Base-by-base conservation (phyloP, 2,113 vertebrate species). In the Poicephalus gulielmi region DNA sequence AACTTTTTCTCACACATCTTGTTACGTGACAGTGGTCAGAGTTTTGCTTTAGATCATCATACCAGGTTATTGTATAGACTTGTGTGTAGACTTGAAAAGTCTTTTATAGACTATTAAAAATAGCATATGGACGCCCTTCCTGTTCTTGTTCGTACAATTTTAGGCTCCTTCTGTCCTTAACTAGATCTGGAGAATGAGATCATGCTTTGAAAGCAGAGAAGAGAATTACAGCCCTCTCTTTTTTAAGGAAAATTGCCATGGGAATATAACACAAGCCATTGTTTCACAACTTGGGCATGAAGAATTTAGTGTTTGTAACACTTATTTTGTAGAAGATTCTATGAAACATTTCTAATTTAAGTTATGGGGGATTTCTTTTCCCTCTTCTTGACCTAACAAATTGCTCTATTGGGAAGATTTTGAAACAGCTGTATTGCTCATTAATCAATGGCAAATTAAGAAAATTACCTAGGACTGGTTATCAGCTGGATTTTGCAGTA, bases 361-460 rank as follows among this genome's bases (percentile, higher is more conserved):
- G 18, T 69, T 17, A 11, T 47, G 16, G 7, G 3, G 0, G 20
- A 59, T 4, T 23, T 83, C 76, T 90, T 55, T 9, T 30, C 52
- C 75, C 74, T 80, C 27, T 83, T 57, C 30, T 92, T 97, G 94
- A 93, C 94, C 92, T 95, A 96, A 92, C 25, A 85, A 90, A 92
- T 68, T 52, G 6, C 75, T 95, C 87, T 90, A 52, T 69, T 93
- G 88, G 64, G 96, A 97, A 95, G 89, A 94, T 86, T 82, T 95
- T 91, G 68, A 86, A 97, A 96, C 97, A 97, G 86, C 96, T 98
- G 96, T 74, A 89, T 96, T 96, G 77, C 63, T 96, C 88, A 96
- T 97, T 96, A 95, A 96, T 98, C 95, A 96, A 70, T 67, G 62
- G 73, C 90, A 97, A 95, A 97, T 94, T 89, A 91, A 94, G 91